These are phyloP conservation scores for Poeciliopsis occidentalis DNA, from an alignment of 2,113 vertebrate genomes.

Conservation along the genomic window DNA sequence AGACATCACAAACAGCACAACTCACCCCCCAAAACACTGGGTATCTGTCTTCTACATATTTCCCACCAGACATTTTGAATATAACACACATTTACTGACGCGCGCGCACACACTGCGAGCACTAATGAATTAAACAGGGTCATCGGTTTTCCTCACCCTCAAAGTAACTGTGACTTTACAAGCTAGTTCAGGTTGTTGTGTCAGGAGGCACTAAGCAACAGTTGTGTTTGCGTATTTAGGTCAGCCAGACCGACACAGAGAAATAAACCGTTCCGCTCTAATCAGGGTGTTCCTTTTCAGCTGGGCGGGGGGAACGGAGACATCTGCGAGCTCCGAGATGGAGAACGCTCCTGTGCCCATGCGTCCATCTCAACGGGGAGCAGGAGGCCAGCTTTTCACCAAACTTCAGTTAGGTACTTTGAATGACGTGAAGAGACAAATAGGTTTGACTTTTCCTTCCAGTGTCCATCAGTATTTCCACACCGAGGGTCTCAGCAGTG, in stretches of 20 bases:
- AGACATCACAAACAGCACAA: neutral
- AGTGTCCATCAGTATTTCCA: no score
- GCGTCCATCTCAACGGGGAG: neutral
- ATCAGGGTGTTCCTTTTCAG: conserved; percentile 21
- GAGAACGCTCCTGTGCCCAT: neutral
- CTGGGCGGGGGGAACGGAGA: conserved; percentile 38
- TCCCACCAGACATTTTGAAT: neutral
- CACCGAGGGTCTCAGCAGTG: no score
- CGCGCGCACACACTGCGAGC: neutral
- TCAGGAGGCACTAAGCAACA: conserved; percentile 42
- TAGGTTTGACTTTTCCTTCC: neutral
- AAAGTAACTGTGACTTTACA: conserved; percentile 45
- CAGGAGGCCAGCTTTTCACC: neutral
- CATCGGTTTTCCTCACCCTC: conserved; percentile 26
- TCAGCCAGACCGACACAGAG: conserved; percentile 22
- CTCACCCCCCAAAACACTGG: neutral
- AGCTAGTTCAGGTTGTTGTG: conserved; percentile 43
- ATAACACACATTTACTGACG: neutral
- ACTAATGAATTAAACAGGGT: conserved; percentile 5
- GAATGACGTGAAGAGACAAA: neutral
- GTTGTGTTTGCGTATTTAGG: conserved; percentile 56
- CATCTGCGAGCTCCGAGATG: conserved; percentile 15
- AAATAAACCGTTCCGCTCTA: conserved; percentile 39
- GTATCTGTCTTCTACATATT: neutral
- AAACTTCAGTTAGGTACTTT: neutral